These are phyloP conservation scores for Tylochromis polylepis DNA, from an alignment of 2,113 vertebrate species.

Conservation along the genomic window DNA sequence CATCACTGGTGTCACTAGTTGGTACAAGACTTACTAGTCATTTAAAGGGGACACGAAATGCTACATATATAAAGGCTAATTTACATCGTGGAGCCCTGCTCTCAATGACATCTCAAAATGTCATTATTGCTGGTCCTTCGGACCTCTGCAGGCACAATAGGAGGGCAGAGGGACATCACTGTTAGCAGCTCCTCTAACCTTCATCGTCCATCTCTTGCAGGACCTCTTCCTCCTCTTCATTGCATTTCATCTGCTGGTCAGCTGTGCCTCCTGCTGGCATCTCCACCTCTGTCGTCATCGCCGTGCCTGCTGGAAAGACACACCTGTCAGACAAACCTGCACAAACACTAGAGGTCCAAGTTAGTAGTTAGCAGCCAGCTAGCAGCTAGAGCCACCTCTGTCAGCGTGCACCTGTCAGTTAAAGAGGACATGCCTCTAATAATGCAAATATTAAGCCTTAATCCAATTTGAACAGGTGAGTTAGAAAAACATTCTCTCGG, in stretches of 20 bases:
- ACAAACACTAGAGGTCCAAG: background rate
- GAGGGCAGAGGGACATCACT: no score
- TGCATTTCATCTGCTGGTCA: constrained; percentile 21
- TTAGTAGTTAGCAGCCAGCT: background rate
- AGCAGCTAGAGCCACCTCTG: background rate
- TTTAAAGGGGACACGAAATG: background rate
- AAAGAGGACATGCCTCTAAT: background rate
- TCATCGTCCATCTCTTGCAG: background rate
- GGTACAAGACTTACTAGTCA: background rate
- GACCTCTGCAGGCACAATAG: background rate
- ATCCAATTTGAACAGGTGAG: background rate
- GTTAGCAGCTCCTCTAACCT: no score
- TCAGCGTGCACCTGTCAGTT: background rate
- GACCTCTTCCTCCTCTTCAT: background rate
- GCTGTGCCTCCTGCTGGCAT: background rate
- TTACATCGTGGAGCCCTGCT: background rate
- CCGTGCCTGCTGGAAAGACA: background rate
- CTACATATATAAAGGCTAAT: background rate
- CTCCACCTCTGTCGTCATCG: background rate
- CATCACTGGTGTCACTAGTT: no score
- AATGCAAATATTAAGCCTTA: rapidly evolving
- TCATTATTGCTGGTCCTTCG: background rate
- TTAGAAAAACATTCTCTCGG: background rate
- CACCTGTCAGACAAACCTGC: background rate
- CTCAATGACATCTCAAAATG: background rate